These are phyloP conservation scores for Shinisaurus crocodilurus DNA, from an alignment of 2,113 vertebrate genomes.

Conservation along the genomic window DNA sequence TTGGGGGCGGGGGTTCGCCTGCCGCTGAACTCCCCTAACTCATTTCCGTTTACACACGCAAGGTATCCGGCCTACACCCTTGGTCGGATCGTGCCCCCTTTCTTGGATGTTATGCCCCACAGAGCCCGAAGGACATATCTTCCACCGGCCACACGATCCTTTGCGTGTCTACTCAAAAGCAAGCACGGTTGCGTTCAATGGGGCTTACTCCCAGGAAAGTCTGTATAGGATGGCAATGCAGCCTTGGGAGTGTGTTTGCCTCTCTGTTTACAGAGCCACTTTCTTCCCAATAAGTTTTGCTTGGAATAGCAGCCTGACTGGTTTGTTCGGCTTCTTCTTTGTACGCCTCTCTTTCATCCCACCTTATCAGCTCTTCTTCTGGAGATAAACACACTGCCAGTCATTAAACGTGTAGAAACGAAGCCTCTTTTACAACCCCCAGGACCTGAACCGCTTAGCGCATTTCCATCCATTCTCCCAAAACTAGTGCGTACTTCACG, in stretches of 20 bases:
- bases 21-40: not conserved
- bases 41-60: not conserved
- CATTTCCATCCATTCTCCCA: not conserved
- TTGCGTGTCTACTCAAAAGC: not conserved
- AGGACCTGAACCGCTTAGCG: not conserved
- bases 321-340: not conserved
- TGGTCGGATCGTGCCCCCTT: not conserved
- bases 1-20: not conserved
- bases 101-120: not conserved
- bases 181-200: not conserved
- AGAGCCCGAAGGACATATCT: not conserved
- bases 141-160: not conserved
- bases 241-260: not conserved
- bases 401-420: slow-evolving; percentile 9
- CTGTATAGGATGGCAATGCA: not conserved
- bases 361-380: not conserved
- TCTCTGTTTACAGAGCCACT: not conserved
- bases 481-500: fast-evolving
- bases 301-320: not conserved
- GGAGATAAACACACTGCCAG: slow-evolving; percentile 45
- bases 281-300: not conserved
- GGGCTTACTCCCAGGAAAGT: not conserved
- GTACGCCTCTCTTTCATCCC: not conserved
- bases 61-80: not conserved
- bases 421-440: not conserved